Percentiles rank a stretch among this genome's conserved stretches.
These are phyloP conservation scores for Meriones psammophilus DNA, from an alignment of 2,797 vertebrate species.

Conservation along the genomic window DNA sequence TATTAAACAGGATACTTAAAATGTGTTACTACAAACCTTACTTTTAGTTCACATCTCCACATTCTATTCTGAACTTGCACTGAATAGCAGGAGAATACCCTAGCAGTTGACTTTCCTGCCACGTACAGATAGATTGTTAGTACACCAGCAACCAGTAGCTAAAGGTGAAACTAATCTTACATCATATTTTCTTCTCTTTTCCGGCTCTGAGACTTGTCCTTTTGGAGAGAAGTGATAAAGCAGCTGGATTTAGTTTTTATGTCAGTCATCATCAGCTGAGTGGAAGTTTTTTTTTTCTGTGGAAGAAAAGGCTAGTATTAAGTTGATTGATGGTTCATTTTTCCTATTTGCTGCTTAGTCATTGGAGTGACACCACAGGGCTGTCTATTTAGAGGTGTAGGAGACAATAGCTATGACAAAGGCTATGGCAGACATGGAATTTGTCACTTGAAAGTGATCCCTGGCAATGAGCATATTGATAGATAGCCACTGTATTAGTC, in stretches of 20 bases:
- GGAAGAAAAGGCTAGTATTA: constrained; percentile 70
- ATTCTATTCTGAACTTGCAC: not conserved
- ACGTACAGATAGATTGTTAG: not conserved
- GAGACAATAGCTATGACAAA: constrained; percentile 54
- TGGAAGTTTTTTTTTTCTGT: constrained; percentile 44
- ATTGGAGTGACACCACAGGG: constrained; percentile 37
- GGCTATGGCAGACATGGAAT: not conserved
- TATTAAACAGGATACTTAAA: not conserved
- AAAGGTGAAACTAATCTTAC: not conserved
- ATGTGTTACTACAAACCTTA: not conserved
- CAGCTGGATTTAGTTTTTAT: constrained; percentile 64
- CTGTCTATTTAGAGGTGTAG: constrained; percentile 43
- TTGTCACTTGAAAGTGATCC: not conserved
- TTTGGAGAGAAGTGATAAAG: constrained; percentile 66
- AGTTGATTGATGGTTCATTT: constrained; percentile 72
- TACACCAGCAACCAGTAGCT: not conserved
- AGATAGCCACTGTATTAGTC: not conserved
- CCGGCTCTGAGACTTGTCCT: constrained; percentile 51
- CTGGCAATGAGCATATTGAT: constrained; percentile 22
- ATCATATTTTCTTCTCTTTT: constrained; percentile 31
- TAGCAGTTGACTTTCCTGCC: not conserved
- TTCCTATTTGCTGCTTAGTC: constrained; percentile 70
- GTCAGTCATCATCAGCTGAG: constrained; percentile 72
- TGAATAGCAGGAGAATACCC: not conserved
- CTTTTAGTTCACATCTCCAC: not conserved